A percentile compares a stretch with the other conserved stretches of the same genome.
Evolutionary conservation across 2,888 invertebrate species (phyloP).

Genomic region (Sinhomidia bicolor): DNA sequence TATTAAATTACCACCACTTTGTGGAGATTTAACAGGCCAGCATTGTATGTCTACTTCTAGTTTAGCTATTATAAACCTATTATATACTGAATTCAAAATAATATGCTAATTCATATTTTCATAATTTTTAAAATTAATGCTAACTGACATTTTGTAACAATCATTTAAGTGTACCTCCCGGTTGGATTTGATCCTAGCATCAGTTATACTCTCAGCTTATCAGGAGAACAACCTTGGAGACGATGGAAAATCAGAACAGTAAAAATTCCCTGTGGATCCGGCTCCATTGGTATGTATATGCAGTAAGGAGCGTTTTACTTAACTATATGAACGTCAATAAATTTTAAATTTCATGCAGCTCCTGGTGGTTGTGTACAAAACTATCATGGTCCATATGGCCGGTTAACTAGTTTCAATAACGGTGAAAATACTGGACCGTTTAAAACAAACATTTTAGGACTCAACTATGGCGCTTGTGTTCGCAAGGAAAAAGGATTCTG

Average conservation of each 20-base stretch:
- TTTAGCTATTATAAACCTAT: no score
- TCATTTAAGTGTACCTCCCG: conserved; percentile 78
- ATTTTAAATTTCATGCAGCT: conserved; percentile 65
- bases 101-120: no score
- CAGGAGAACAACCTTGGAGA: conserved; percentile 71
- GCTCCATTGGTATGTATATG: conserved; percentile 71
- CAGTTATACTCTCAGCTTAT: conserved; percentile 70
- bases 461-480: conserved; percentile 79
- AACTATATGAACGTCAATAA: no score
- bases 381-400: conserved; percentile 71
- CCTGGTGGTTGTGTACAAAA: conserved; percentile 78
- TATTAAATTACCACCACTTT: conserved; percentile 75
- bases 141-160: no score
- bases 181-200: conserved; percentile 75
- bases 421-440: not conserved
- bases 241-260: conserved; percentile 78
- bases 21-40: conserved; percentile 79
- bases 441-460: conserved; percentile 64
- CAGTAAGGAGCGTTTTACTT: no score
- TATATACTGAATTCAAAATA: no score
- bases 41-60: conserved; percentile 68
- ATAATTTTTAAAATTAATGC: no score
- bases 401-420: conserved; percentile 78
- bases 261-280: conserved; percentile 76
- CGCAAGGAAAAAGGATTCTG: conserved; percentile 78